A percentile compares a stretch with the other conserved stretches of the same genome.
Evolutionary conservation across 2,888 invertebrate genomes (phyloP).

Genomic region (Clunio marinus): DNA sequence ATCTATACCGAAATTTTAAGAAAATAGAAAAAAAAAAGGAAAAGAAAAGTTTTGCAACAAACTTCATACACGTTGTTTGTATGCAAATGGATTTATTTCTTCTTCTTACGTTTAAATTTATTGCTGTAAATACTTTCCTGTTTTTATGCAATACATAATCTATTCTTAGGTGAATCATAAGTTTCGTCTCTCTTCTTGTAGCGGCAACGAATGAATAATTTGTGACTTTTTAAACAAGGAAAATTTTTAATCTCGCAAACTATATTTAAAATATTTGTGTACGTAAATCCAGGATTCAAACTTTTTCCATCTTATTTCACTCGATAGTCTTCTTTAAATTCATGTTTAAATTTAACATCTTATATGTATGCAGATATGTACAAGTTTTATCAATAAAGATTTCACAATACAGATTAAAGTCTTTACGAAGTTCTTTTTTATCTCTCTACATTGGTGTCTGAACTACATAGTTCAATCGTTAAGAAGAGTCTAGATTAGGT

Average conservation of each 20-base stretch:
- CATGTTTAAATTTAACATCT: background rate
- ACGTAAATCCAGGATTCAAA: background rate
- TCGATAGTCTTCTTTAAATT: background rate
- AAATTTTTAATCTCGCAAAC: no score
- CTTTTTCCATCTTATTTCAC: background rate
- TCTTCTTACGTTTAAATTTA: background rate
- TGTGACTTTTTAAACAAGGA: no score
- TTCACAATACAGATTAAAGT: background rate
- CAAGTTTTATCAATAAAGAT: background rate
- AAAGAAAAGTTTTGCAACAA: background rate
- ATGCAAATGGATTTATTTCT: constrained; percentile 14
- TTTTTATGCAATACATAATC: constrained; percentile 15
- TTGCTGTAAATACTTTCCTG: constrained; percentile 9
- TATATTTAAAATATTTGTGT: no score
- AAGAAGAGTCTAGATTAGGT: no score
- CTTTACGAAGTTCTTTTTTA: background rate
- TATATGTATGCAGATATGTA: no score
- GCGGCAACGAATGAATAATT: no score
- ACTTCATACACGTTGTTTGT: constrained; percentile 17
- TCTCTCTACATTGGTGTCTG: no score
- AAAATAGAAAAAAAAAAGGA: no score
- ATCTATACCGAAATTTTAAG: no score
- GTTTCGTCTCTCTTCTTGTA: no score
- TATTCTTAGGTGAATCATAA: background rate
- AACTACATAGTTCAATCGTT: no score